Percentiles rank a stretch among this genome's conserved stretches.
Evolutionary conservation across 2,888 invertebrate genomes (phyloP).

Genomic region (Acanthoscelides obtectus): DNA sequence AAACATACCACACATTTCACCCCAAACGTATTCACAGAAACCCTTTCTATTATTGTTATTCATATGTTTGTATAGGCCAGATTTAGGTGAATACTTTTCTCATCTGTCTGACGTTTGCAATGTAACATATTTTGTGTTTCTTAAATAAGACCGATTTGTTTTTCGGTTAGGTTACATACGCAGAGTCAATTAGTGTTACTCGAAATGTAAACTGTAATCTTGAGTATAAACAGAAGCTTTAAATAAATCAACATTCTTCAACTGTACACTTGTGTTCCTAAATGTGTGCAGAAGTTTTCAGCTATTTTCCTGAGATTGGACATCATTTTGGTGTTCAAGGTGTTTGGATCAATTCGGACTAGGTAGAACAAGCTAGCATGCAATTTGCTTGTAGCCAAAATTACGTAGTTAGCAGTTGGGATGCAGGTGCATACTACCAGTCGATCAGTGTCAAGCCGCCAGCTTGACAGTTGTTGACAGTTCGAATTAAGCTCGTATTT

Average conservation of each 20-base stretch:
- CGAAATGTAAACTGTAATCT: slow-evolving; percentile 25
- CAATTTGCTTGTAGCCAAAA: no score
- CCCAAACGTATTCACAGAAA: neutral
- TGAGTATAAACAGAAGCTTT: slow-evolving; percentile 12
- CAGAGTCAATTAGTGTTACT: slow-evolving; percentile 37
- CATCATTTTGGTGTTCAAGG: no score
- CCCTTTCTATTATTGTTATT: neutral
- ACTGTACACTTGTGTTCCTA: slow-evolving; percentile 9
- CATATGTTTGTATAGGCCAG: neutral
- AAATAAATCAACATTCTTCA: slow-evolving; percentile 20
- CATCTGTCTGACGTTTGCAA: slow-evolving; percentile 1
- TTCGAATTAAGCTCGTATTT: no score
- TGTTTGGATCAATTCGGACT: no score
- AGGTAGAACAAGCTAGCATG: no score
- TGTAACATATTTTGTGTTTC: slow-evolving; percentile 29
- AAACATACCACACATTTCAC: neutral
- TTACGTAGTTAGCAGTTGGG: no score
- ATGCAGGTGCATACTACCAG: no score
- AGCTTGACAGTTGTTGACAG: no score
- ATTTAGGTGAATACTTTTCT: neutral
- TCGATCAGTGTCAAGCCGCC: no score
- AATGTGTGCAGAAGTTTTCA: slow-evolving; percentile 5
- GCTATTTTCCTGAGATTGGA: neutral
- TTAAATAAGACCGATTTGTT: slow-evolving; percentile 35
- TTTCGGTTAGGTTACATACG: slow-evolving; percentile 21